A percentile compares a stretch with the other conserved stretches of the same genome.
These are phyloP conservation scores for Petrocephalus zakoni DNA, from an alignment of 2,113 vertebrate species.

Conservation along the genomic window DNA sequence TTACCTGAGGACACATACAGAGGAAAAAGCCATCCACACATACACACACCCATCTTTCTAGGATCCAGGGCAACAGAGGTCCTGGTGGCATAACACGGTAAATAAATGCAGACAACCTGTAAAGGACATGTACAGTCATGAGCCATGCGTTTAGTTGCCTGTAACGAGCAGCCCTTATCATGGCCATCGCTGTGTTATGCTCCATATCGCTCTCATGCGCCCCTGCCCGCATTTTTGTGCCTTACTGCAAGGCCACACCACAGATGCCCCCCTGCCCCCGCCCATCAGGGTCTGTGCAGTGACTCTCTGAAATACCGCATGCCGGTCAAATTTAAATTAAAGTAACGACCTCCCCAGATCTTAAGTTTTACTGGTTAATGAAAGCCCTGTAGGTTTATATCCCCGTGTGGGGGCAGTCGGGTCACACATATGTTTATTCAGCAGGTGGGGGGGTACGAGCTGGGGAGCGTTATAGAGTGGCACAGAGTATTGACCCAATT, in stretches of 20 bases:
- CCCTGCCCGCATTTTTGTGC: background rate
- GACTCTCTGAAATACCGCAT: constrained; percentile 25
- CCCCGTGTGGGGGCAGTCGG: constrained; percentile 48
- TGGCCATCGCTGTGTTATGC: background rate
- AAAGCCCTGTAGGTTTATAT: constrained; percentile 49
- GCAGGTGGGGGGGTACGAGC: constrained; percentile 14
- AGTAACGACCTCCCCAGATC: constrained; percentile 45
- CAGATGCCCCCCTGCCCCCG: background rate
- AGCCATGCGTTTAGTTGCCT: background rate
- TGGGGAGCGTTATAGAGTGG: constrained; percentile 20
- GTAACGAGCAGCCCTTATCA: background rate
- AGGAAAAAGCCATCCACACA: background rate
- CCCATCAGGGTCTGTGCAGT: background rate
- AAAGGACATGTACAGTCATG: background rate
- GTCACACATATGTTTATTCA: constrained; percentile 66
- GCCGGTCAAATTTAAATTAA: constrained; percentile 49
- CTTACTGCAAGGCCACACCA: background rate
- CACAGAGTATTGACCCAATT: constrained; percentile 56
- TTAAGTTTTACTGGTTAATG: constrained; percentile 55
- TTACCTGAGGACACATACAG: background rate
- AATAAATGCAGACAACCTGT: background rate
- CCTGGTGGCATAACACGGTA: background rate
- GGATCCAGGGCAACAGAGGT: background rate
- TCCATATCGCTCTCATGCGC: background rate
- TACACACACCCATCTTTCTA: background rate